Evolutionary conservation across 2,113 vertebrate genomes (phyloP), one percentile per base, ranked within the genome.

Genomic region (Dromas ardeola): DNA sequence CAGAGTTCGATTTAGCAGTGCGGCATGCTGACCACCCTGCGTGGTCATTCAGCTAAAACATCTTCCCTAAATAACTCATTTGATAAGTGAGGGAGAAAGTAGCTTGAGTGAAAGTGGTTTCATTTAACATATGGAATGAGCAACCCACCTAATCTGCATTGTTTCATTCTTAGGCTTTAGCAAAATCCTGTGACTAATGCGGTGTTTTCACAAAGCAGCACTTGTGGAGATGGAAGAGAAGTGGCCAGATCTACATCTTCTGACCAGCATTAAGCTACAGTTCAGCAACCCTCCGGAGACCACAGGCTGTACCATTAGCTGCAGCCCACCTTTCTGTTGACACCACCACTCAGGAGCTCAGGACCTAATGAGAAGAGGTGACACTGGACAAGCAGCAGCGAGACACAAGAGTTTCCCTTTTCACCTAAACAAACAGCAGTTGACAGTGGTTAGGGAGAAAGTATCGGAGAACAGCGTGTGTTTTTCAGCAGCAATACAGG

Each of bases 401-500:
- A 38, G 9, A 69, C 27, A 36, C 20, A 4, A 11, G 21, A 32
- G 10, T 11, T 21, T 40, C 32, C 17, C 66, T 76, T 58, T 92
- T 76, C 94, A 91, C 72, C 62, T 81, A 36, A 96, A 84, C 47
- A 66, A 95, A 70, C 42, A 38, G 70, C 50, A 76, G 58, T 27
- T 95, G 80, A 97, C 92, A 90, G 49, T 34, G 43, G 45, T 88
- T 67, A 92, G 50, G 65, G 26, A 65, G 34, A 77, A 88, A 73
- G 17, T 52, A 97, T 36, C 27, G 27, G 56, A 69, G 69, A 96
- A 97, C 40, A 81, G 79, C 4, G 36, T 81, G 62, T 77, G 53
- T 73, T 85, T 96, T 93, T 82, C 96, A 97, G 91, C 85, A 84
- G 81, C 81, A 96, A 90, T 49, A 86, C 3, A 19, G 92, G 70